phyloP scores from a whole-genome alignment of 2,888 invertebrate genomes.

The Drosophila meridiana region DNA sequence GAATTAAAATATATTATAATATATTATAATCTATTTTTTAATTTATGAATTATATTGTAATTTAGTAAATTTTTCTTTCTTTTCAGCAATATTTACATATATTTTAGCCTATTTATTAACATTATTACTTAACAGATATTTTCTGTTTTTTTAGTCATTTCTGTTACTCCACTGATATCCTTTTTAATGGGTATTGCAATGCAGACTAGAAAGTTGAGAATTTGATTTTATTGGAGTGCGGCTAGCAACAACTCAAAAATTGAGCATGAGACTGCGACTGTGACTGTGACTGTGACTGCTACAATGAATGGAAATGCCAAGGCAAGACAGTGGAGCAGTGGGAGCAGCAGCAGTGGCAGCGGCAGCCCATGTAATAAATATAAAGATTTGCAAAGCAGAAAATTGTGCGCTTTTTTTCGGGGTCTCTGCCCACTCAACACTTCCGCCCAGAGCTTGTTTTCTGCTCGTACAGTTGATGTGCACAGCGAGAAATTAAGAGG shows the following conservation, averaged over 20 bases:
- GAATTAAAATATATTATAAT: background rate
- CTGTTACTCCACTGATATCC: too few species aligned
- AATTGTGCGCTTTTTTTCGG: slow-evolving; percentile 57
- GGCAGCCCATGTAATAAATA: slow-evolving; percentile 68
- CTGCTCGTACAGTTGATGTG: slow-evolving; percentile 1
- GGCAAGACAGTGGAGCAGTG: slow-evolving; percentile 22
- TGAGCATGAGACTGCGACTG: slow-evolving; percentile 40
- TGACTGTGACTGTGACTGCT: slow-evolving; percentile 24
- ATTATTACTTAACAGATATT: background rate
- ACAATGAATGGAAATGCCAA: slow-evolving; percentile 44
- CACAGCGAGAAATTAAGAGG: slow-evolving; percentile 35
- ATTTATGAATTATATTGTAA: background rate
- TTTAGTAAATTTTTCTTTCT: too few species aligned
- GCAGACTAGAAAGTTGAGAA: slow-evolving; percentile 12
- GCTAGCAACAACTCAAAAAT: slow-evolving; percentile 28
- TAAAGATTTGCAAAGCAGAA: slow-evolving; percentile 73
- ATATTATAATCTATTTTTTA: background rate
- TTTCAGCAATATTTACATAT: background rate
- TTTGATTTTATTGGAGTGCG: slow-evolving; percentile 34
- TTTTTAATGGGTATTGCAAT: slow-evolving; percentile 19
- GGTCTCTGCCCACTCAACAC: slow-evolving; percentile 24
- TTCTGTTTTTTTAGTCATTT: background rate
- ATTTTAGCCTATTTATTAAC: background rate
- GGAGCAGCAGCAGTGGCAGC: slow-evolving; percentile 32
- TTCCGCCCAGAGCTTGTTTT: background rate